A percentile compares a stretch with the other conserved stretches of the same genome.
Evolutionary conservation across 2,888 invertebrate genomes (phyloP).

Genomic region (Scaptomyza tumidula): DNA sequence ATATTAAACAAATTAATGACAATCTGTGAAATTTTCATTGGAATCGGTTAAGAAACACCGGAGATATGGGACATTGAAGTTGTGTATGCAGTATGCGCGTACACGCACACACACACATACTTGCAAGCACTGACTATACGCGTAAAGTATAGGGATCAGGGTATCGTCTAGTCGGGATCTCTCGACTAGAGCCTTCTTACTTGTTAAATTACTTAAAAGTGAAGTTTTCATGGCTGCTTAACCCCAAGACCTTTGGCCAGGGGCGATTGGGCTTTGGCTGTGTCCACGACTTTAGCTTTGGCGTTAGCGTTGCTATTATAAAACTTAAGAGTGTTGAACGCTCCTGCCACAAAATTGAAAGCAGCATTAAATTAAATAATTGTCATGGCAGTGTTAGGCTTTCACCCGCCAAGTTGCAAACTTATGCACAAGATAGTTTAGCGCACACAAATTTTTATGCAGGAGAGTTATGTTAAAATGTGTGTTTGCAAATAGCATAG

Average conservation of each 20-base stretch:
- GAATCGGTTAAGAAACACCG: too few relatives aligned
- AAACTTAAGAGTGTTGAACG: constrained; percentile 44
- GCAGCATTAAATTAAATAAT: constrained; percentile 74
- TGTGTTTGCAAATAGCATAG: constrained; percentile 59
- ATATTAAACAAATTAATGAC: too few relatives aligned
- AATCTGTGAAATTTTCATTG: too few relatives aligned
- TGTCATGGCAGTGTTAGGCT: constrained; percentile 56
- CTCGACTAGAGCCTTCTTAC: too few relatives aligned
- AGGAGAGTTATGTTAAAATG: constrained; percentile 50
- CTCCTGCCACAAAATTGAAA: constrained; percentile 35
- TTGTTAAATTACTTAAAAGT: constrained; percentile 74
- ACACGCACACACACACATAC: too few relatives aligned
- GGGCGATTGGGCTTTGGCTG: constrained; percentile 48
- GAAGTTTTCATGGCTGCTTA: constrained; percentile 71
- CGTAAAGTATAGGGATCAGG: too few relatives aligned
- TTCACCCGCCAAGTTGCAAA: constrained; percentile 30
- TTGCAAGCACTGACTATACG: too few relatives aligned
- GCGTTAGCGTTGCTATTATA: constrained; percentile 38
- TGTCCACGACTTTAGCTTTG: constrained; percentile 26
- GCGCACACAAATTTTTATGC: constrained; percentile 36
- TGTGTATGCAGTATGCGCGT: too few relatives aligned
- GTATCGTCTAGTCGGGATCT: too few relatives aligned
- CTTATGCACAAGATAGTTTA: constrained; percentile 67
- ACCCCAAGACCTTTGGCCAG: constrained; percentile 58
- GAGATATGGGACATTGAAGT: too few relatives aligned